Evolutionary conservation across 2,113 vertebrate genomes (phyloP).

Genomic region (Rhea pennata): DNA sequence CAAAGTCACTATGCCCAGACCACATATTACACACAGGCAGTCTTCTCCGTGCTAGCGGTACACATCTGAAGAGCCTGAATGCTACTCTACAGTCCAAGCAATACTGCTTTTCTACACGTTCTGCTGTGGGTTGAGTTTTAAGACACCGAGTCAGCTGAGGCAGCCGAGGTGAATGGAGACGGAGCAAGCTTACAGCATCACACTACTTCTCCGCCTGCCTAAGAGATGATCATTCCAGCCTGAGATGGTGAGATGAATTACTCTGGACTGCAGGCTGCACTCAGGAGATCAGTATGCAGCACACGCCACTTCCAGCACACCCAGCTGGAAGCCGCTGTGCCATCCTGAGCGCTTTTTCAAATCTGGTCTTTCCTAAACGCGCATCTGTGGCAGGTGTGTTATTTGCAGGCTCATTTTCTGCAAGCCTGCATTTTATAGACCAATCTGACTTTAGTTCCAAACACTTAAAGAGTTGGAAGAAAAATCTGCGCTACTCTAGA

Average conservation of each 20-base stretch:
- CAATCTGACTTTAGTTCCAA: neutral
- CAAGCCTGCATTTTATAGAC: neutral
- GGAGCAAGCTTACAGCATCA: neutral
- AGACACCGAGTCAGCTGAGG: neutral
- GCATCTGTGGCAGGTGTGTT: rapidly evolving
- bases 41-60: neutral
- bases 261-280: rapidly evolving
- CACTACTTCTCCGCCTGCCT: neutral
- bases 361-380: rapidly evolving
- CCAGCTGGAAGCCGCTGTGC: rapidly evolving
- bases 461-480: neutral
- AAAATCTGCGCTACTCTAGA: neutral
- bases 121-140: no score
- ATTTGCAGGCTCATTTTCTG: neutral
- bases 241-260: rapidly evolving
- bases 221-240: neutral
- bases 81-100: neutral
- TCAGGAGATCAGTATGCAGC: rapidly evolving
- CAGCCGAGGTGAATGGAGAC: rapidly evolving
- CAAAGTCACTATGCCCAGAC: rapidly evolving
- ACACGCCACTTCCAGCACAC: neutral
- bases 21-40: no score
- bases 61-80: neutral
- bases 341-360: rapidly evolving
- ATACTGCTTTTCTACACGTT: rapidly evolving